Evolutionary conservation across 2,113 vertebrate species (phyloP).

Genomic region (Hirundichthys speculiger): DNA sequence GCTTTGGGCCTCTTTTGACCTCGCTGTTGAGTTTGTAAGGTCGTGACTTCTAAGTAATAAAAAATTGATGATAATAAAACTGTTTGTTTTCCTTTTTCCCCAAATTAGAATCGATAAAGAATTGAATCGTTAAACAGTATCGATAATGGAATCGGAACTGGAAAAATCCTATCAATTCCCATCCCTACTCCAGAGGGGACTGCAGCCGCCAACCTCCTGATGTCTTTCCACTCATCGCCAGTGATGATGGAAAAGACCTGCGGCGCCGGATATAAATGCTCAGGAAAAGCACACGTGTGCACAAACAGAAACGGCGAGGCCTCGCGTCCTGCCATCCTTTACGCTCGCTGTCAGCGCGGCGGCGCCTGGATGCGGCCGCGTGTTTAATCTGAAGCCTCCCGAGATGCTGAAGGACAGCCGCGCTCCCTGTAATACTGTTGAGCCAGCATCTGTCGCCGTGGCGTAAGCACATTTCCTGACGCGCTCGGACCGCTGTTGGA

Average conservation of each 20-base stretch:
- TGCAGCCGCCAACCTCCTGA: conserved; percentile 28
- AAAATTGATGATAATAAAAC: too few relatives aligned
- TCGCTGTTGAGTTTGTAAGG: too few relatives aligned
- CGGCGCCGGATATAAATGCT: conserved; percentile 22
- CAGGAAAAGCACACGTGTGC: conserved; percentile 18
- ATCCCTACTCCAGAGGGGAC: conserved; percentile 34
- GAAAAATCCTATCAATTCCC: too few relatives aligned
- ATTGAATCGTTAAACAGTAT: too few relatives aligned
- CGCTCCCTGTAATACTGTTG: conserved; percentile 62
- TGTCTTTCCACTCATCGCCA: conserved; percentile 30
- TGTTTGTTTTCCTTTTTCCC: too few relatives aligned
- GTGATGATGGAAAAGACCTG: conserved; percentile 32
- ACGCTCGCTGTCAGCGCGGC: conserved; percentile 27
- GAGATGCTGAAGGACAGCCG: conserved; percentile 70
- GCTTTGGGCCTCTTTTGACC: too few relatives aligned
- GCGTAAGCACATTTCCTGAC: conserved; percentile 77
- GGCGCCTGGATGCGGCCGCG: conserved; percentile 38
- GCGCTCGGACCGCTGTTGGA: conserved; percentile 63
- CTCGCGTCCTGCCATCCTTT: conserved; percentile 41
- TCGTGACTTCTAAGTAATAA: too few relatives aligned
- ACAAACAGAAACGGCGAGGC: conserved; percentile 31
- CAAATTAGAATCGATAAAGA: too few relatives aligned
- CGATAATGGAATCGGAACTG: too few relatives aligned
- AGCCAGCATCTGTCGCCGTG: conserved; percentile 68
- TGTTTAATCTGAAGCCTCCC: conserved; percentile 60